Conservation (phyloP, 2,113 vertebrate species). For the Petrocephalus zakoni region DNA sequence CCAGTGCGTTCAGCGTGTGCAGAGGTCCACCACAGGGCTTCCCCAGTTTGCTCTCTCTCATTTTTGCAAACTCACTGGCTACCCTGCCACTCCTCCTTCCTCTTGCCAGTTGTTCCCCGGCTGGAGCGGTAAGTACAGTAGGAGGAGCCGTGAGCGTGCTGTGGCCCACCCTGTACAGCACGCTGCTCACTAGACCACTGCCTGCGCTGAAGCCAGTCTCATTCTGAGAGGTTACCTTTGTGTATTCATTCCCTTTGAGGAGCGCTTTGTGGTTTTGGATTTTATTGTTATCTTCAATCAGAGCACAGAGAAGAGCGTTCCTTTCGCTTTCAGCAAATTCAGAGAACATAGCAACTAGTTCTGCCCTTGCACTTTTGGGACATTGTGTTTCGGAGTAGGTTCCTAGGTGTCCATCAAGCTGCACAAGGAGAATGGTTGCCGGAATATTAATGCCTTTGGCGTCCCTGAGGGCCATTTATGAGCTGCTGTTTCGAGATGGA, state of each 20-base stretch:
- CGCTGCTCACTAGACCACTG: conserved; percentile 53
- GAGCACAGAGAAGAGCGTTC: not conserved
- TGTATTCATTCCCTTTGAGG: conserved; percentile 24
- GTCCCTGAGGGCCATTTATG: conserved; percentile 79
- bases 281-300: not conserved
- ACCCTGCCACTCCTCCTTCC: conserved; percentile 34
- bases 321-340: conserved; percentile 38
- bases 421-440: conserved; percentile 74
- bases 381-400: conserved; percentile 36
- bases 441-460: conserved; percentile 89
- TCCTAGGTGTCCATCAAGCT: conserved; percentile 22
- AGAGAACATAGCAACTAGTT: conserved; percentile 54
- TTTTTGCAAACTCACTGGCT: conserved; percentile 24
- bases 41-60: conserved; percentile 19
- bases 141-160: conserved; percentile 17
- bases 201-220: conserved; percentile 55
- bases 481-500: conserved; percentile 84
- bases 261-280: conserved; percentile 9
- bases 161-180: conserved; percentile 48
- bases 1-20: too few relatives aligned
- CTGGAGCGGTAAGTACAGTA: conserved; percentile 16
- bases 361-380: conserved; percentile 48
- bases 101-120: conserved; percentile 4
- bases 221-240: conserved; percentile 41
- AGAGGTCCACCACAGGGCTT: not conserved